Base-by-base conservation (phyloP, 2,113 vertebrate genomes). In the Xerus inauris region DNA sequence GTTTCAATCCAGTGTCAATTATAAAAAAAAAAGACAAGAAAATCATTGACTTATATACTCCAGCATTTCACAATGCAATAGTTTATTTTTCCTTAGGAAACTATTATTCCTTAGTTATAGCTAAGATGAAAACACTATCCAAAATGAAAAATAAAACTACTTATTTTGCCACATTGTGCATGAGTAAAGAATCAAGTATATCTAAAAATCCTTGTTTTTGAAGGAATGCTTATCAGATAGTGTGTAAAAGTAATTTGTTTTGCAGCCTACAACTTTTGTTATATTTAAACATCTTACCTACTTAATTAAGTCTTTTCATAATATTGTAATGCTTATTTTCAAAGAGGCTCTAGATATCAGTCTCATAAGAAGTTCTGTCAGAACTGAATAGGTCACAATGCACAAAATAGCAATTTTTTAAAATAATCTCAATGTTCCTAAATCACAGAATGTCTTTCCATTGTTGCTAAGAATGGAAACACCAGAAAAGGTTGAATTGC, bases 251-350 rank as follows among this genome's bases (percentile, higher is more conserved):
- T 75, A 64, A 83, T 40, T 69, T 69, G 20, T 30, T 82, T 81
- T 45, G 5, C 22, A 91, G 2, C 32, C 42, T 72, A 19, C 24
- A 49, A 13, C 22, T 81, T 69, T 20, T 49, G 85, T n/a, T 20
- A 57, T 69, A 45, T 82, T 76, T 38, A 47, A 38, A 93, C 38
- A 67, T 59, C 59, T 49, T 24, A 71, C 14, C 35, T 76, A 57
- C 30, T 38, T 93, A 91, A 94, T 84, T 85, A 42, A 82, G 6
- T 54, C 42, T 94, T 89, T 87, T 69, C n/a, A 47, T 8, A 57
- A 40, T 47, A 35, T 40, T 35, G 0, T 81, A 59, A 54, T 26
- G 14, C 12, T 35, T 38, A 8, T 38, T 85, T 93, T 49, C 80
- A 94, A 62, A 85, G 73, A n/a, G 20, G 87, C 42, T 54, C 49